Conservation (phyloP, 2,113 vertebrate genomes). For the Podilymbus podiceps region DNA sequence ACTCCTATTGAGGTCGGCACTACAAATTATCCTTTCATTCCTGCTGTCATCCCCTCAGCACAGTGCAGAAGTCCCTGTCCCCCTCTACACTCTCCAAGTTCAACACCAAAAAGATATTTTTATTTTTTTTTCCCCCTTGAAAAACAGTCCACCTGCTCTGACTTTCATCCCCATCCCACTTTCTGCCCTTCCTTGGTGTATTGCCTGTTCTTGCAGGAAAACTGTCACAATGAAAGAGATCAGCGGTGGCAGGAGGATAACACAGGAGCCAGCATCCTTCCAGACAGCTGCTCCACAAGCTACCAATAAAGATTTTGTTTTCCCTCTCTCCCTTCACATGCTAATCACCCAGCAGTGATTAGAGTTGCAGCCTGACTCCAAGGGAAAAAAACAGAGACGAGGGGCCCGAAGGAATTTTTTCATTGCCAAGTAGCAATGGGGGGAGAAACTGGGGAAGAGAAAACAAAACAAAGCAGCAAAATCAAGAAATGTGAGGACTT, state of each 20-base stretch:
- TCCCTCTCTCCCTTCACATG: constrained; percentile 15
- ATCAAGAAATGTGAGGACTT: background rate
- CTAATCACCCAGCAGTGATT: constrained; percentile 6
- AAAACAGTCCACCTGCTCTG: background rate
- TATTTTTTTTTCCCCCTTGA: fast-evolving
- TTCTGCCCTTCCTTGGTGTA: background rate
- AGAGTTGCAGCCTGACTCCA: background rate
- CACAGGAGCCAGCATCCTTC: background rate
- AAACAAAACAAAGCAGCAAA: background rate
- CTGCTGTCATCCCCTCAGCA: background rate
- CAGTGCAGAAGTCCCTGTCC: background rate
- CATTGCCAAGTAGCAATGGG: background rate
- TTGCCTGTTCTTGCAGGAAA: background rate
- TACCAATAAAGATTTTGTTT: constrained; percentile 44
- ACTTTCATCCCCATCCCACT: background rate
- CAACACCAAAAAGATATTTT: background rate
- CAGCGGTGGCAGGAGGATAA: background rate
- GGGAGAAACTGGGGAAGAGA: background rate
- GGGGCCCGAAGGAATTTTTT: background rate
- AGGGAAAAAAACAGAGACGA: background rate
- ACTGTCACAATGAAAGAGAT: background rate
- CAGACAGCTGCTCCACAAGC: constrained; percentile 8
- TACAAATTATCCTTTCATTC: constrained; percentile 71
- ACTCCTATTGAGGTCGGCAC: background rate
- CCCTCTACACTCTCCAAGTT: background rate